A percentile compares a stretch with the other conserved stretches of the same genome.
These are phyloP conservation scores for Aspidiotus destructor DNA, from an alignment of 2,888 invertebrate species.

Conservation along the genomic window DNA sequence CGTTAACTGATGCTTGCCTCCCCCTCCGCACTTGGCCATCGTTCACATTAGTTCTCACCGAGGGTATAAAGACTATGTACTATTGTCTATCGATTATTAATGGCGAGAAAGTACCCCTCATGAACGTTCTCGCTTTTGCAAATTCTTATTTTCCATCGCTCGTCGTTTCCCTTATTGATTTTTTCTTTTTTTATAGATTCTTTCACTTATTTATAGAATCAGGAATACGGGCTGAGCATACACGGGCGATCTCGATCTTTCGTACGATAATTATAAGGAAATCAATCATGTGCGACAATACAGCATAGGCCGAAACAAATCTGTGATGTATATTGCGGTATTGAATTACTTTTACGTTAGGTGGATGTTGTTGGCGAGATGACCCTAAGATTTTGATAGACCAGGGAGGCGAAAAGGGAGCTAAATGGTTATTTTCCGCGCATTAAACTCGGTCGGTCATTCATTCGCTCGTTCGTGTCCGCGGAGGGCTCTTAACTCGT, in stretches of 20 bases:
- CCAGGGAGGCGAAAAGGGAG: slow-evolving; percentile 19
- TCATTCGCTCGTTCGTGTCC: slow-evolving; percentile 7
- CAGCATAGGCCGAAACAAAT: too few species aligned
- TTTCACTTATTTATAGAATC: too few species aligned
- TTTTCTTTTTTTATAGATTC: not conserved
- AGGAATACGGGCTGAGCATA: not conserved
- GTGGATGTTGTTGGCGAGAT: slow-evolving; percentile 7
- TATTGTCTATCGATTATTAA: slow-evolving; percentile 32
- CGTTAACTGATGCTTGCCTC: slow-evolving; percentile 18
- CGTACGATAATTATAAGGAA: not conserved
- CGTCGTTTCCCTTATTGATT: not conserved
- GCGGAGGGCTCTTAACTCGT: not conserved
- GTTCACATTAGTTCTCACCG: slow-evolving; percentile 13
- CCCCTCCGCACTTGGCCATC: slow-evolving; percentile 6
- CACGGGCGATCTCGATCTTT: not conserved
- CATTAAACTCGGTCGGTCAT: slow-evolving; percentile 31
- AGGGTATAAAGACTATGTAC: slow-evolving; percentile 15
- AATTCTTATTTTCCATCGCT: slow-evolving; percentile 8
- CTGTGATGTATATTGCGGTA: too few species aligned
- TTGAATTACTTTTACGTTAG: too few species aligned
- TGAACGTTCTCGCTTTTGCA: slow-evolving; percentile 1
- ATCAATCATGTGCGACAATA: slow-evolving; percentile 1
- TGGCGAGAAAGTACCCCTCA: slow-evolving; percentile 19
- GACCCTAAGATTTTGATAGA: slow-evolving; percentile 1
- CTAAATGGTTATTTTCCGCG: slow-evolving; percentile 31